Evolutionary conservation across 30 jellyfish, hydroid and myxozoan genomes (phyloP), one percentile per base, ranked within the genome.

Genomic region (Catostylus mosaicus): DNA sequence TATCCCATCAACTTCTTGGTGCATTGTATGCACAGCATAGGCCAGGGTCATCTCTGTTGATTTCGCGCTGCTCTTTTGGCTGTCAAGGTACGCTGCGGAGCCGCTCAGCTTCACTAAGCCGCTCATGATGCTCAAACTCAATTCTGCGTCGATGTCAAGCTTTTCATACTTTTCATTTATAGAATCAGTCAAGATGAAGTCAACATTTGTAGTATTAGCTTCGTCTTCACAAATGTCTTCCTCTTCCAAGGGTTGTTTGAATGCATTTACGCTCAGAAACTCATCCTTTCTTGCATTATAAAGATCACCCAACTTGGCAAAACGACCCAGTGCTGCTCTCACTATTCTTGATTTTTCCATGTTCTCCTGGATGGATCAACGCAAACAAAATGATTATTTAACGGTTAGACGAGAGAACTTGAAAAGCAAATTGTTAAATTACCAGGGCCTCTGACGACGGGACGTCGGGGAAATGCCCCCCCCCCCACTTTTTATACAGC

Each of bases 281-380:
- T 85, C 85, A 47, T 85, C 95, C n/a, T 2, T 45, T 46, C 85
- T 64, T 9, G 89, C 95, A 35, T 74, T 84, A 51, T 85, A 85
- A 8, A 85, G 78, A 24, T 85, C 89, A 19, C 95, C 95, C 11
- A 85, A 78, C 35, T 30, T 48, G 0, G 95, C 95, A 50, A 85
- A 74, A 3, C 95, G 95, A 6, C 95, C 95, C 5, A 85, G 38
- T 6, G 95, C 95, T 23, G 95, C 93, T 45, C 80, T 70, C 0
- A 62, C 8, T 14, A 83, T 38, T 40, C 71, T 83, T 7, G 93
- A 3, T 6, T 32, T 11, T 30, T 65, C 91, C 91, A 81, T 81
- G 12, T 62, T 35, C 79, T 32, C 36, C 4, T 16, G 19, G 12
- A 61, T 20, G 23, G 36, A 38, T 4, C 36, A 26, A 61, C 16